Conservation (phyloP, 2,797 vertebrate genomes). For the Fratercula arctica region DNA sequence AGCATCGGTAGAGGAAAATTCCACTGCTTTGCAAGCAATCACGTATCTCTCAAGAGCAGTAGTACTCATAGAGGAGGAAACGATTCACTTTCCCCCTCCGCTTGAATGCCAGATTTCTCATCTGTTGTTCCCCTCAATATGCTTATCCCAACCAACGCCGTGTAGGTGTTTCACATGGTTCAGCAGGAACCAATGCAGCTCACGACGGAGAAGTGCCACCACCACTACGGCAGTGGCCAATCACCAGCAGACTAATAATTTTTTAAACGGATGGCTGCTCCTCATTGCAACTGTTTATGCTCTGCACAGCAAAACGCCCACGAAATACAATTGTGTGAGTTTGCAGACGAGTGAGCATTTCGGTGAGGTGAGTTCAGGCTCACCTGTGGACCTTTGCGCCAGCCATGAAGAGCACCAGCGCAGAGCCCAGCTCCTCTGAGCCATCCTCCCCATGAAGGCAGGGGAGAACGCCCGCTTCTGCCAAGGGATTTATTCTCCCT, state of each 20-base stretch:
- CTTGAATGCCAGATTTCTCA: not conserved
- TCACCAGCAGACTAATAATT: slow-evolving; percentile 9
- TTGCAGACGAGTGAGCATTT: not conserved
- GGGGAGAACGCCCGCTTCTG: not conserved
- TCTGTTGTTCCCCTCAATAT: not conserved
- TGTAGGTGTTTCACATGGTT: not conserved
- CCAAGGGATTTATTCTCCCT: not conserved
- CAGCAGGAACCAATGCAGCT: not conserved
- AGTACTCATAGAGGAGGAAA: not conserved
- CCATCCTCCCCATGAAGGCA: not conserved
- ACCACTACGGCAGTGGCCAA: not conserved
- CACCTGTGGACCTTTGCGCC: not conserved
- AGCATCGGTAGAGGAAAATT: slow-evolving; percentile 70
- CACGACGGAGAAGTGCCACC: not conserved
- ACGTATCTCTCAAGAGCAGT: not conserved
- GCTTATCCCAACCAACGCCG: not conserved
- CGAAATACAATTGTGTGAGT: fast-evolving
- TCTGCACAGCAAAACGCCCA: not conserved
- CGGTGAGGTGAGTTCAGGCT: not conserved
- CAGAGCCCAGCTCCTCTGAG: not conserved
- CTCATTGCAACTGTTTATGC: not conserved
- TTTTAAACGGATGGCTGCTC: not conserved
- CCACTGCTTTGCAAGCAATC: slow-evolving; percentile 45
- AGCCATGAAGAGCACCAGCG: not conserved
- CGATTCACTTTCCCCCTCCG: not conserved